These are phyloP conservation scores for Chauna torquata DNA, from an alignment of 2,113 vertebrate species.

Conservation along the genomic window DNA sequence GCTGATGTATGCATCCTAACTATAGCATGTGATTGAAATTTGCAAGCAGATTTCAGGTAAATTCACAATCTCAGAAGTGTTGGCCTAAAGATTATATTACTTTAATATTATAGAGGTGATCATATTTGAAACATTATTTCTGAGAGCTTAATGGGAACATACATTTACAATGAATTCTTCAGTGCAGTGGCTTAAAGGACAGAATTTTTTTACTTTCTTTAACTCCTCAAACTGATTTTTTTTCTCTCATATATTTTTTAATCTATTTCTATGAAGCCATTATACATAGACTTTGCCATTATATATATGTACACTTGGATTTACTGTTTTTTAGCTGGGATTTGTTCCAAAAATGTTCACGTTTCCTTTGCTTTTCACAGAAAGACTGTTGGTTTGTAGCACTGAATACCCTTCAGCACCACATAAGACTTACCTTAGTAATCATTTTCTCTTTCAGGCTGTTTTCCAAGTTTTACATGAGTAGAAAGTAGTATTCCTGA, in stretches of 20 bases:
- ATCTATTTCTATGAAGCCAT: background rate
- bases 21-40: background rate
- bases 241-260: background rate
- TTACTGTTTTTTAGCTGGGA: background rate
- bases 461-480: background rate
- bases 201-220: background rate
- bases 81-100: background rate
- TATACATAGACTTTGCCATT: background rate
- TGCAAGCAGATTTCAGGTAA: background rate
- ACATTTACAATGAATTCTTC: background rate
- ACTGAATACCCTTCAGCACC: background rate
- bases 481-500: background rate
- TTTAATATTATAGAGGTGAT: background rate
- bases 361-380: background rate
- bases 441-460: background rate
- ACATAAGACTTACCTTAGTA: background rate
- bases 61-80: background rate
- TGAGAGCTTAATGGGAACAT: background rate
- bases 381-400: background rate
- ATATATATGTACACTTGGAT: background rate
- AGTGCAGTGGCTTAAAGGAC: background rate
- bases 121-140: background rate
- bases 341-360: background rate
- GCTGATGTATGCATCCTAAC: background rate
- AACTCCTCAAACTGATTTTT: background rate